Percentiles rank a stretch among this genome's conserved stretches.
Evolutionary conservation across 2,888 invertebrate species (phyloP).

Genomic region (Sarcophaga caerulescens): DNA sequence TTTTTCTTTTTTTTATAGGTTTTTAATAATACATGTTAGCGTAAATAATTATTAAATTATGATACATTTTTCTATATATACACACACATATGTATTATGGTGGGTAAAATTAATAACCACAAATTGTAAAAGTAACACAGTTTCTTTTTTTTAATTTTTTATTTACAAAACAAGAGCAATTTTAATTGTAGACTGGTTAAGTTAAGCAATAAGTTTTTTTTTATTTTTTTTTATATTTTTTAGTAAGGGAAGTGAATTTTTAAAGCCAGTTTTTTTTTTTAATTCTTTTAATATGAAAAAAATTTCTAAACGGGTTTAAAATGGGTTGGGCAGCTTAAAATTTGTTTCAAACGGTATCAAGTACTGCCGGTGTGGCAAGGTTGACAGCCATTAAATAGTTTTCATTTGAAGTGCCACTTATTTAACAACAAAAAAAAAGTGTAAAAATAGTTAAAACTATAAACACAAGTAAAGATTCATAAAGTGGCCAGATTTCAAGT

Average conservation of each 20-base stretch:
- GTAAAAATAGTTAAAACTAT: no score
- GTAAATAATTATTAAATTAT: constrained; percentile 65
- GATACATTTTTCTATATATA: constrained; percentile 32
- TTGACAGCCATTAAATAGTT: no score
- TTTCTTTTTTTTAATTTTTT: constrained; percentile 2
- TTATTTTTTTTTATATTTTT: no score
- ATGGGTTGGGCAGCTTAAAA: neutral
- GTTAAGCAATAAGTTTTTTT: constrained; percentile 16
- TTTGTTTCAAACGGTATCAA: neutral
- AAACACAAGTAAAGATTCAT: no score
- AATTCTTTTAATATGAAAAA: no score
- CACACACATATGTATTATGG: neutral
- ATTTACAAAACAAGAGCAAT: constrained; percentile 22
- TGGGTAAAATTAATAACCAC: constrained; percentile 36
- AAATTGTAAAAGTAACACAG: constrained; percentile 54
- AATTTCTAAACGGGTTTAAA: no score
- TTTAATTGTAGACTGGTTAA: constrained; percentile 12
- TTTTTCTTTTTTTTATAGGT: neutral
- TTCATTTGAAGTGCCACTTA: no score
- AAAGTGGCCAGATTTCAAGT: no score
- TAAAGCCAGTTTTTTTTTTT: no score
- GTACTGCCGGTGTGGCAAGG: no score
- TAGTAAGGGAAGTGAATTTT: no score
- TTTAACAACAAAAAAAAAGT: no score
- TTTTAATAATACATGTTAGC: constrained; percentile 22